phyloP scores from a whole-genome alignment of 2,888 invertebrate genomes.

The Leucoma salicis region DNA sequence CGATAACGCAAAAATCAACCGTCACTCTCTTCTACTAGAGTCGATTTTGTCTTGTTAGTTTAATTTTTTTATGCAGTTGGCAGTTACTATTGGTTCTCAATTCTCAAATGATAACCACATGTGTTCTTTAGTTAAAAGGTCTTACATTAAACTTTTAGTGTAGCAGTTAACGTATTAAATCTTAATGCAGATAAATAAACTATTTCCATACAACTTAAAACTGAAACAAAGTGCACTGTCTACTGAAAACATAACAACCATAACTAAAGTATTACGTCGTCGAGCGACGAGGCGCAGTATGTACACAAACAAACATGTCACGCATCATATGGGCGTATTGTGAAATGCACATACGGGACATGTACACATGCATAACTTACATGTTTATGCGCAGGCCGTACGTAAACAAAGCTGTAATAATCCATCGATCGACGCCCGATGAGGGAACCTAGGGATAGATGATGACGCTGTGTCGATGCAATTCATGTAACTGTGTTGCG shows the following conservation, averaged over 20 bases:
- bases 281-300: conserved; percentile 35
- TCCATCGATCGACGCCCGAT: conserved; percentile 41
- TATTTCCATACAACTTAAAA: no score
- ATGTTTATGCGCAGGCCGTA: conserved; percentile 54
- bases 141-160: conserved; percentile 51
- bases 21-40: conserved; percentile 7
- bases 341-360: conserved; percentile 62
- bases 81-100: conserved; percentile 28
- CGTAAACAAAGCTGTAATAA: conserved; percentile 58
- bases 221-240: conserved; percentile 12
- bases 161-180: conserved; percentile 37
- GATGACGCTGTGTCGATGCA: conserved; percentile 33
- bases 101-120: conserved; percentile 34
- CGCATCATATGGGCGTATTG: conserved; percentile 57
- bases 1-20: conserved; percentile 18
- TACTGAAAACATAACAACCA: conserved; percentile 15
- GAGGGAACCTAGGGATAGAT: conserved; percentile 37
- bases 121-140: conserved; percentile 53
- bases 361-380: conserved; percentile 71
- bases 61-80: neutral
- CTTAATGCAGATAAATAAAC: conserved; percentile 32
- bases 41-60: neutral
- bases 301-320: conserved; percentile 62
- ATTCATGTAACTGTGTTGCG: conserved; percentile 15
- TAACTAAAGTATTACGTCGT: conserved; percentile 25